Base-by-base conservation (phyloP, 1,140 invertebrate genomes). In the Bradynema listronoti region DNA sequence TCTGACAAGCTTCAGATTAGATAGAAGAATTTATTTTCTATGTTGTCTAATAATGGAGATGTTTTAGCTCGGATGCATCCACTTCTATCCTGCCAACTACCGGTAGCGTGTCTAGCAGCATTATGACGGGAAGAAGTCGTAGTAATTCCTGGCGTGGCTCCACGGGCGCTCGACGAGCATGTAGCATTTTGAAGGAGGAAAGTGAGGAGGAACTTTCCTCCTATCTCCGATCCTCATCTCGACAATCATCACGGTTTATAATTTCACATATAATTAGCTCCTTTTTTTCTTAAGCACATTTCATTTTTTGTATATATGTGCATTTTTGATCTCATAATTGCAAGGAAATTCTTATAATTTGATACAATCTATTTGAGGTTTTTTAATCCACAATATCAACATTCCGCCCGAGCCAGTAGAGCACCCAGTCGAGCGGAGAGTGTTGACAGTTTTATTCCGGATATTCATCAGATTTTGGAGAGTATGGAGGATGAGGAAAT, bases 181-280 rank as follows among this genome's bases (percentile, higher is more conserved):
- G 75, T 36, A 67, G 73, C 3, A 77, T 77, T 45, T 51, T 77
- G 27, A 78, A 77, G 51, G 74, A 77, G 53, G 74, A 77, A 57
- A 74, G 69, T 39, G 74, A 77, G 52, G 74, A 77, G 45, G 74
- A 77, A 42, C 39, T 77, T 30, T 68, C 58, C 11, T 56, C 67
- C n/a, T 78, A 77, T 54, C 53, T 77, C 11, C 39, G 72, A 33
- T 73, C 63, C 14, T 66, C 75, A 7, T 75, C 71, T 11, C 41
- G 73, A 7, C 75, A 78, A 30, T 78, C 75, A 9, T 74, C 73
- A 22, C 73, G 75, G 75, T 78, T 42, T 53, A 42, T 47, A 4
- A 16, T 30, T 55, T 55, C 2, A 45, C n/a, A 53, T 53, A 19
- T 47, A 7, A n/a, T n/a, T n/a, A n/a, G n/a, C n/a, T n/a, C n/a